A percentile compares a stretch with the other conserved stretches of the same genome.
These are phyloP conservation scores for Antheraea pernyi DNA, from an alignment of 1,140 invertebrate genomes.

Conservation along the genomic window DNA sequence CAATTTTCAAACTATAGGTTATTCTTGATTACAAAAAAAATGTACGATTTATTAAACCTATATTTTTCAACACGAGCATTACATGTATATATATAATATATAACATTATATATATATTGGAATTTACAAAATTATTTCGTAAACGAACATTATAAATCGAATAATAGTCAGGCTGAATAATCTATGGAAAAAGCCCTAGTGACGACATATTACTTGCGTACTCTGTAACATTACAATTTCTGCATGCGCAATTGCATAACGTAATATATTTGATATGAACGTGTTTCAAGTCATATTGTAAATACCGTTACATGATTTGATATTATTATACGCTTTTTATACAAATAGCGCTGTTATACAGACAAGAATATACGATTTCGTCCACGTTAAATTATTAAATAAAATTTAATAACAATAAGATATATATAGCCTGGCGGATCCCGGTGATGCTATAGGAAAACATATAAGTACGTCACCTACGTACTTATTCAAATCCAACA, in stretches of 20 bases:
- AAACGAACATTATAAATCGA: not conserved
- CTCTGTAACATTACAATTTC: not conserved
- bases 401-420: too few relatives aligned
- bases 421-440: too few relatives aligned
- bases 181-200: not conserved
- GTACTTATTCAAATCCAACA: too few relatives aligned
- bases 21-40: too few relatives aligned
- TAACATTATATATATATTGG: too few relatives aligned
- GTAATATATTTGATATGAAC: not conserved
- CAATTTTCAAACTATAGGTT: too few relatives aligned
- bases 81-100: too few relatives aligned
- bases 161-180: not conserved
- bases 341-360: too few relatives aligned
- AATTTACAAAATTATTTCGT: not conserved
- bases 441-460: too few relatives aligned
- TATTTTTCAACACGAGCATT: not conserved
- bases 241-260: not conserved
- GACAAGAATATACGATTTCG: too few relatives aligned
- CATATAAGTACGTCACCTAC: too few relatives aligned
- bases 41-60: not conserved
- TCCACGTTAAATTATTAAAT: too few relatives aligned
- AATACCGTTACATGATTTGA: not conserved
- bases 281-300: not conserved
- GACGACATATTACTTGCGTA: slow-evolving; percentile 2
- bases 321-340: not conserved